Base-by-base conservation (phyloP, 1,140 invertebrate species). In the Diploscapter pachys region DNA sequence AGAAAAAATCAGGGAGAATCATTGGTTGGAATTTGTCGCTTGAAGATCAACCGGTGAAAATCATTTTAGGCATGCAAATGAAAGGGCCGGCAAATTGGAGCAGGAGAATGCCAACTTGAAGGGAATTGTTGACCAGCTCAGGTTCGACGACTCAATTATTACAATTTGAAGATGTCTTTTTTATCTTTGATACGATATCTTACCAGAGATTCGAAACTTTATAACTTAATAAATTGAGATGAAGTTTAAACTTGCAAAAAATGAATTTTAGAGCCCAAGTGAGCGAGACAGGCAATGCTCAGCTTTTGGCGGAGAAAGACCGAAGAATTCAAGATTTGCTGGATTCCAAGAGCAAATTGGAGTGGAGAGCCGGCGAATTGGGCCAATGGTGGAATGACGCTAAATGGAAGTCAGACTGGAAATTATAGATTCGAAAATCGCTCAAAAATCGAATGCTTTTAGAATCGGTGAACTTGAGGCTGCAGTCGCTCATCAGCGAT, bases 311-410 rank as follows among this genome's bases (percentile, higher is more conserved):
- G 11, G 73, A 74, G n/a, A 74, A 64, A 50, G 73, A 74, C 57
- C 64, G 64, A 11, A 59, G 63, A 5, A 64, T 74, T n/a, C 55
- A 48, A 8, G 56, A 67, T 13, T 69, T 74, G 51, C 59, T 59
- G 51, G 74, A 76, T 51, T 68, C 65, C 51, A 64, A 64, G 51
- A 63, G 61, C 49, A 70, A 68, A 53, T 64, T 73, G 3, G 74
- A 76, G 48, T 76, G 74, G 74, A n/a, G 69, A 2, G 69, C 72
- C 11, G 79, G 79, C 4, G 79, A 80, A 56, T 62, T 80, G 56
- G 69, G 61, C 8, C 79, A 80, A 66, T 80, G 69, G 61, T 80
- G 79, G 79, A 80, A 80, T 67, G 79, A 80, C 53, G 79, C 79
- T 5, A 80, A 80, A 49, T 80, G 79, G 79, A 80, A 80, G 79